These are phyloP conservation scores for Xanthorhoe designata DNA, from an alignment of 2,888 invertebrate species.

Conservation along the genomic window DNA sequence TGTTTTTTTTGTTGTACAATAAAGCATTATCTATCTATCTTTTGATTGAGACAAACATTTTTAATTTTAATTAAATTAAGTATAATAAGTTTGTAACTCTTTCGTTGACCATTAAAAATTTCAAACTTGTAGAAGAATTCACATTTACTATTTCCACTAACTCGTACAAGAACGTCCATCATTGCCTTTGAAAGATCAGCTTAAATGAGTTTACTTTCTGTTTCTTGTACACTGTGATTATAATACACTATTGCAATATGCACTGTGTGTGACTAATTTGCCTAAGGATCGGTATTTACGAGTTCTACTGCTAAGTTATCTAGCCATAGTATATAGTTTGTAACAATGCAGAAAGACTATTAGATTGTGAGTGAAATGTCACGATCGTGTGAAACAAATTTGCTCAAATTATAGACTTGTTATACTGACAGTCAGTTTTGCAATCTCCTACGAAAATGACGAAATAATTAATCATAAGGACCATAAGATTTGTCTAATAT, in stretches of 20 bases:
- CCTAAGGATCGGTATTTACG: slow-evolving; percentile 18
- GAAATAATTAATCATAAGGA: not conserved
- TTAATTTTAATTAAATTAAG: too few relatives aligned
- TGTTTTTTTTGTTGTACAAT: too few relatives aligned
- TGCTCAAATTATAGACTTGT: slow-evolving; percentile 7
- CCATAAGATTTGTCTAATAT: too few relatives aligned
- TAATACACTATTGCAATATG: slow-evolving; percentile 22
- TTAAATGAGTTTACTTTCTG: not conserved
- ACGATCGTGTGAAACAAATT: slow-evolving; percentile 40
- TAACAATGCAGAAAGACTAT: slow-evolving; percentile 9
- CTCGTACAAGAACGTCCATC: not conserved
- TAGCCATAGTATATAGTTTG: slow-evolving; percentile 24
- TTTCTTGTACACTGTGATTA: slow-evolving; percentile 8
- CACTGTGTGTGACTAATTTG: slow-evolving; percentile 26
- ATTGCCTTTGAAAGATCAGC: not conserved
- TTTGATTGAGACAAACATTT: too few relatives aligned
- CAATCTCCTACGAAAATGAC: not conserved
- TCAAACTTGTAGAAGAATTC: too few relatives aligned
- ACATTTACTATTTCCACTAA: too few relatives aligned
- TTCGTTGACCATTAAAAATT: too few relatives aligned
- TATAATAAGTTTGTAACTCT: too few relatives aligned
- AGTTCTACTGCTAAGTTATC: slow-evolving; percentile 32
- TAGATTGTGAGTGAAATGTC: slow-evolving; percentile 28
- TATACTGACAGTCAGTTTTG: not conserved
- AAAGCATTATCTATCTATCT: too few relatives aligned